Conservation (phyloP, 23 tunicate species). For the Trididemnum nubilum region DNA sequence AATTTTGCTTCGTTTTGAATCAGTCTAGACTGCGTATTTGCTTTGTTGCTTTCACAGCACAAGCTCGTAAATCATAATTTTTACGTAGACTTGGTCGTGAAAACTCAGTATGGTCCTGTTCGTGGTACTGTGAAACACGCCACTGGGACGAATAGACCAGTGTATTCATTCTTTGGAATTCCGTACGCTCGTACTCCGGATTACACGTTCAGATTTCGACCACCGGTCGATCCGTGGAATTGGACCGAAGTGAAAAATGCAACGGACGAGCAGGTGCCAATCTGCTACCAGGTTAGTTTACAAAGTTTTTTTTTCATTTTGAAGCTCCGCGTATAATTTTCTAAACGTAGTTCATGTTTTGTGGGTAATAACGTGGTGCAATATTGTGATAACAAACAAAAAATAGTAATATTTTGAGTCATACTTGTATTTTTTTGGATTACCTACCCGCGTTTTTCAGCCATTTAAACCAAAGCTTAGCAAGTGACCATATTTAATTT, state of each 20-base stretch:
- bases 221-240: slow-evolving; percentile 83
- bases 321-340: background rate
- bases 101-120: slow-evolving; percentile 65
- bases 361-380: background rate
- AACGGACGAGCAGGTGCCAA: slow-evolving; percentile 64
- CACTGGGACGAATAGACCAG: slow-evolving; percentile 54
- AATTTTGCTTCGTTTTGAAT: too few species aligned
- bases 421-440: too few species aligned
- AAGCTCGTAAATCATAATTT: too few species aligned
- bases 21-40: too few species aligned
- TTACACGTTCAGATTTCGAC: slow-evolving; percentile 78
- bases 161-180: slow-evolving; percentile 85
- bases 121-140: slow-evolving; percentile 71
- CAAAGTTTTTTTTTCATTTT: background rate
- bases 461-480: too few species aligned
- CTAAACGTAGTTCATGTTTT: background rate
- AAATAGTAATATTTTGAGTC: too few species aligned
- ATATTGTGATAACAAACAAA: background rate
- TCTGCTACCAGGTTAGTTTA: slow-evolving; percentile 74
- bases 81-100: slow-evolving; percentile 56
- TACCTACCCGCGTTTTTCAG: too few species aligned
- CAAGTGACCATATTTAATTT: too few species aligned
- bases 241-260: slow-evolving; percentile 68
- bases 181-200: slow-evolving; percentile 84
- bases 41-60: too few species aligned